These are phyloP conservation scores for Microctonus aethiopoides DNA, from an alignment of 2,888 invertebrate genomes.

Conservation along the genomic window DNA sequence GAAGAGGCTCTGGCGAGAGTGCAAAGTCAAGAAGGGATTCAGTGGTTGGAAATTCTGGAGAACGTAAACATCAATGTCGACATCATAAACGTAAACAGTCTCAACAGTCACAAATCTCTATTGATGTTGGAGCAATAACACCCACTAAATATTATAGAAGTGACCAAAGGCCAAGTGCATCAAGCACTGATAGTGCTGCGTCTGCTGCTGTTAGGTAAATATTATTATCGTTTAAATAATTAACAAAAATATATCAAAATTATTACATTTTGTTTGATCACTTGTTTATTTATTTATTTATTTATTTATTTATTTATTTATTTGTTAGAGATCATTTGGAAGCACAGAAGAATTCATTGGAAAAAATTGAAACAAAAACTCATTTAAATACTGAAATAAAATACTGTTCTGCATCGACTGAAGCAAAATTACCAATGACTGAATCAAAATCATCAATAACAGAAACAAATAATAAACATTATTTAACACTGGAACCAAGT, in stretches of 20 bases:
- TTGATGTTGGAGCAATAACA: constrained; percentile 53
- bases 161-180: constrained; percentile 78
- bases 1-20: constrained; percentile 78
- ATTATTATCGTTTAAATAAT: background rate
- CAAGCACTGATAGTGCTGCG: constrained; percentile 71
- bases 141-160: constrained; percentile 70
- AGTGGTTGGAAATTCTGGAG: constrained; percentile 54
- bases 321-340: constrained; percentile 64
- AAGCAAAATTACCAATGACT: constrained; percentile 67
- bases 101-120: constrained; percentile 55
- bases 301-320: too few relatives aligned
- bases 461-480: constrained; percentile 42
- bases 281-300: too few relatives aligned
- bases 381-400: constrained; percentile 52
- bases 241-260: too few relatives aligned
- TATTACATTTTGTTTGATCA: too few relatives aligned
- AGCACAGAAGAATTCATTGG: constrained; percentile 50
- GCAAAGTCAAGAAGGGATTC: constrained; percentile 80
- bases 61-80: constrained; percentile 61
- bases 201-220: constrained; percentile 60
- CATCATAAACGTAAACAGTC: constrained; percentile 64
- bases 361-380: constrained; percentile 51
- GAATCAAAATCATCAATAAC: constrained; percentile 37
- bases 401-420: constrained; percentile 59
- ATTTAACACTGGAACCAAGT: constrained; percentile 52